A percentile compares a stretch with the other conserved stretches of the same genome.
phyloP scores from a whole-genome alignment of 2,113 vertebrate genomes.

The Lontra canadensis region DNA sequence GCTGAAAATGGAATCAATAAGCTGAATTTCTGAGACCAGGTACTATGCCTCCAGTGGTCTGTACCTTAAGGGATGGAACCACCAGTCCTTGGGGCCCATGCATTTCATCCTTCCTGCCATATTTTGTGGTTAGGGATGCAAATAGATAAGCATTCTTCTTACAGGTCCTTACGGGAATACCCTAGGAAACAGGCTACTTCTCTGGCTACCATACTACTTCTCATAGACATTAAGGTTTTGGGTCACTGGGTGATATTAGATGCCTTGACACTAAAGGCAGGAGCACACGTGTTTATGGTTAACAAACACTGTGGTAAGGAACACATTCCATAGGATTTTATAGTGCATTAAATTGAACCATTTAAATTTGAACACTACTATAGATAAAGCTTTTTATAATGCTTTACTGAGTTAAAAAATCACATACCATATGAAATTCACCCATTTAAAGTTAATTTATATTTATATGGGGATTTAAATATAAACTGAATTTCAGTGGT shows the following conservation, averaged over 20 bases:
- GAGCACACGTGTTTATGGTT: background rate
- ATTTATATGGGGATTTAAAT: background rate
- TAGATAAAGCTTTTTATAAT: background rate
- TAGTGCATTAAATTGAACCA: background rate
- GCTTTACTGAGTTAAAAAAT: background rate
- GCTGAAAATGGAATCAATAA: background rate
- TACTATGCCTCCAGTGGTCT: background rate
- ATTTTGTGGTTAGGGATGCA: background rate
- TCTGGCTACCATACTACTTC: background rate
- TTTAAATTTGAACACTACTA: background rate
- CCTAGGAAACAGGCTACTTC: background rate
- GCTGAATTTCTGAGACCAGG: background rate
- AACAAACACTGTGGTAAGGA: background rate
- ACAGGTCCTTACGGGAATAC: background rate
- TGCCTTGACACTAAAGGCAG: background rate
- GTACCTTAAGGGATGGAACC: background rate
- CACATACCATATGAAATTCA: background rate
- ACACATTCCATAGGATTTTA: background rate
- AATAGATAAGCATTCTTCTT: background rate
- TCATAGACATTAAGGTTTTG: background rate
- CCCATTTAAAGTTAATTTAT: background rate
- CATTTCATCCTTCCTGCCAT: background rate
- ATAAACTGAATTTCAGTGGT: background rate
- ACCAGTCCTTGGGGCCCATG: background rate
- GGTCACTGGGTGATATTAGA: background rate